Evolutionary conservation across 2,113 vertebrate species (phyloP).

Genomic region (Pangasianodon hypophthalmus): DNA sequence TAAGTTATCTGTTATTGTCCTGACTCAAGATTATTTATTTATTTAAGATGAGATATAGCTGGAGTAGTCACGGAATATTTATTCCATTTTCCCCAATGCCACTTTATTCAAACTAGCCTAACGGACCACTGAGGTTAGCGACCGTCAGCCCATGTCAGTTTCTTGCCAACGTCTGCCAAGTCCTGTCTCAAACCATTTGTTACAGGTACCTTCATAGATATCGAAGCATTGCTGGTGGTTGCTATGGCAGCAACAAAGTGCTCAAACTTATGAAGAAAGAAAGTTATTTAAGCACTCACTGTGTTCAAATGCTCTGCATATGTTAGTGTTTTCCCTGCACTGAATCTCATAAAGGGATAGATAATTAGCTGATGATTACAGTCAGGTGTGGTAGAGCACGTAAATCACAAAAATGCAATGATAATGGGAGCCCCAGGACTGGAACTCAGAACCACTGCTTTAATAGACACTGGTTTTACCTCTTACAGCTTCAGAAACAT

Average conservation of each 20-base stretch:
- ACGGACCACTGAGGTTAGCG: neutral
- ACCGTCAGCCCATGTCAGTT: neutral
- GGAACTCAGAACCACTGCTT: neutral
- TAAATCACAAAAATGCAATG: neutral
- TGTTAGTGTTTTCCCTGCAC: neutral
- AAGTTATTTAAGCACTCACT: neutral
- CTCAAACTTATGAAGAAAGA: conserved; percentile 2
- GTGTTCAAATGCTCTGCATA: conserved; percentile 1
- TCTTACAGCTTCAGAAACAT: neutral
- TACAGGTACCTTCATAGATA: neutral
- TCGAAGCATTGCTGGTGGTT: neutral
- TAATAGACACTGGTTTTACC: neutral
- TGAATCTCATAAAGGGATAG: neutral
- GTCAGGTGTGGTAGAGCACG: conserved; percentile 6
- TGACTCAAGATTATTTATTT: neutral
- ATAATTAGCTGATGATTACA: neutral
- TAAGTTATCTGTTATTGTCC: neutral
- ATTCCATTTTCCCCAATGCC: neutral
- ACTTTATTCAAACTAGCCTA: neutral
- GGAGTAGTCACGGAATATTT: neutral
- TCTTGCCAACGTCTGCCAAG: neutral
- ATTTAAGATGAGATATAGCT: neutral
- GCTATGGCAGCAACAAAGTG: neutral
- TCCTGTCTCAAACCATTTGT: neutral
- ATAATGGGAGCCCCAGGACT: neutral